Conservation (phyloP, 1,140 invertebrate genomes). For the Zelostemma sp. region DNA sequence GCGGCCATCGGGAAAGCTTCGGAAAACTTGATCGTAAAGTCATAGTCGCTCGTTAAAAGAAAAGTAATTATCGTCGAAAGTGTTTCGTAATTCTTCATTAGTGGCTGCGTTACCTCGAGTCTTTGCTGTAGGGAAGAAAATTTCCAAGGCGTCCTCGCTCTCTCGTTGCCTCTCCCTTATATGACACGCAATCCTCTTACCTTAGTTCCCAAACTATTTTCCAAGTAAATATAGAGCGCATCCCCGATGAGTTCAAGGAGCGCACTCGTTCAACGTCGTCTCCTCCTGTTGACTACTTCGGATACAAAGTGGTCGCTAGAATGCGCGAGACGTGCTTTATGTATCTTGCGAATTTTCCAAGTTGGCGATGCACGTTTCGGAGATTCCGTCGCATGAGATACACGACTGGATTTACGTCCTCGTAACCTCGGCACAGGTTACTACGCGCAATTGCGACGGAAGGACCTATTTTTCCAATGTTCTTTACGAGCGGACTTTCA, state of each 20-base stretch:
- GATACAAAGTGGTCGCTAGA: slow-evolving; percentile 31
- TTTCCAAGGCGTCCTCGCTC: no score
- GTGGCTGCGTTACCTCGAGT: no score
- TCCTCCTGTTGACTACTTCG: slow-evolving; percentile 20
- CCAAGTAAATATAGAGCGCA: slow-evolving; percentile 19
- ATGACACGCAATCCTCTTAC: slow-evolving; percentile 4
- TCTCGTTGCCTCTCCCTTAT: not conserved
- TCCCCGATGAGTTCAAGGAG: slow-evolving; percentile 17
- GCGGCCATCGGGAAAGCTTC: no score
- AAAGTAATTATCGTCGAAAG: no score
- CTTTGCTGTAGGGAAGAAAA: no score
- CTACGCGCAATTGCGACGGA: not conserved
- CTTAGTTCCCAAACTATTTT: slow-evolving; percentile 10
- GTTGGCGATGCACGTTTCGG: slow-evolving; percentile 16
- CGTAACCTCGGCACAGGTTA: slow-evolving; percentile 11
- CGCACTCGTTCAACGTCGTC: slow-evolving; percentile 6
- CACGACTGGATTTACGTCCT: slow-evolving; percentile 23
- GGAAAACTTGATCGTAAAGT: no score
- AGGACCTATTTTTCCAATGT: slow-evolving; percentile 14
- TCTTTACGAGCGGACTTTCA: slow-evolving; percentile 8
- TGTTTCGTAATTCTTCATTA: not conserved
- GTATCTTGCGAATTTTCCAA: slow-evolving; percentile 15
- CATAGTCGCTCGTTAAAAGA: no score
- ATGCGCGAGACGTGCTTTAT: slow-evolving; percentile 25
- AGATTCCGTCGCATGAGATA: slow-evolving; percentile 25